phyloP scores from a whole-genome alignment of 1,140 invertebrate genomes.

The Papilio xuthus region DNA sequence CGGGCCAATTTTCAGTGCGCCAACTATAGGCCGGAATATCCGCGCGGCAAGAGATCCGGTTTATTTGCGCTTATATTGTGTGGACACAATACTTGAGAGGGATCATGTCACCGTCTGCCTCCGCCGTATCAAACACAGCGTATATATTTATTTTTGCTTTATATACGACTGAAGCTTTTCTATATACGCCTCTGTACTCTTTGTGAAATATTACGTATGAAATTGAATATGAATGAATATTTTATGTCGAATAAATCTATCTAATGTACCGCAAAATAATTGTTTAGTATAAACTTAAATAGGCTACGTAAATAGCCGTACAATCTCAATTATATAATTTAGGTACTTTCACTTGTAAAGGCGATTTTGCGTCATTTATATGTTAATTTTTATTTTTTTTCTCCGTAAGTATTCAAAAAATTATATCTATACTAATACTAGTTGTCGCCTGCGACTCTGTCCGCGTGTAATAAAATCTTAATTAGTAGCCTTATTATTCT shows the following conservation, averaged over 20 bases:
- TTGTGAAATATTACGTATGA: slow-evolving; percentile 22
- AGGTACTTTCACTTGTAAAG: too few relatives aligned
- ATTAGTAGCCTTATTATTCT: too few relatives aligned
- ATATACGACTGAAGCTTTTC: slow-evolving; percentile 36
- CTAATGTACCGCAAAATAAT: too few relatives aligned
- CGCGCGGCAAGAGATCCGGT: slow-evolving; percentile 59
- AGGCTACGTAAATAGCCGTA: too few relatives aligned
- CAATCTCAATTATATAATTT: too few relatives aligned
- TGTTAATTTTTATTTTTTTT: too few relatives aligned
- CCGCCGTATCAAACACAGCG: slow-evolving; percentile 37
- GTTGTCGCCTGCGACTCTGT: too few relatives aligned
- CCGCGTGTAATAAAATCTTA: too few relatives aligned
- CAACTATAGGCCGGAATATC: slow-evolving; percentile 37
- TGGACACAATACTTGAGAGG: slow-evolving; percentile 75
- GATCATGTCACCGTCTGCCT: slow-evolving; percentile 60
- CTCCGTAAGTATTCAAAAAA: too few relatives aligned
- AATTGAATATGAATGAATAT: neutral
- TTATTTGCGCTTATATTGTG: slow-evolving; percentile 78
- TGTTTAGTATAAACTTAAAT: too few relatives aligned
- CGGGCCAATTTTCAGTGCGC: neutral
- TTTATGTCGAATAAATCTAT: neutral
- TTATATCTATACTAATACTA: too few relatives aligned
- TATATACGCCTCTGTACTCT: slow-evolving; percentile 26
- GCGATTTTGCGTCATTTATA: too few relatives aligned
- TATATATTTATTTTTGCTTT: slow-evolving; percentile 41